phyloP scores from a whole-genome alignment of 2,888 invertebrate genomes.

The Melieria omissa region DNA sequence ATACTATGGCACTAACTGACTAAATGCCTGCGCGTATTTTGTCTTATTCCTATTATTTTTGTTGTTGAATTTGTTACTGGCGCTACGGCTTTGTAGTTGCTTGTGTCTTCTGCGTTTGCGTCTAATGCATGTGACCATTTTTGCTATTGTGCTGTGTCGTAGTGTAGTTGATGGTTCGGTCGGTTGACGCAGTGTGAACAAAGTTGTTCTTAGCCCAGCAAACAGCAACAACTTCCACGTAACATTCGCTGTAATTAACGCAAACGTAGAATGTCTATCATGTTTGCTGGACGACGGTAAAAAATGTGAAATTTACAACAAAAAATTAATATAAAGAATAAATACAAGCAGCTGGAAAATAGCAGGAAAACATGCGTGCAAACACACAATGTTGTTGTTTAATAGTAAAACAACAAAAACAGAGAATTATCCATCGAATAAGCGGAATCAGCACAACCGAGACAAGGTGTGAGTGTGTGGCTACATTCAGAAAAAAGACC shows the following conservation, averaged over 20 bases:
- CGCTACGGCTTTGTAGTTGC: constrained; percentile 1
- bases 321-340: neutral
- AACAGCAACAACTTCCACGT: neutral
- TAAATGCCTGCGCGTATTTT: neutral
- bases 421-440: too few species aligned
- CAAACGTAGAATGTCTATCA: constrained; percentile 54
- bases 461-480: too few species aligned
- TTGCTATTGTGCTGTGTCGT: too few species aligned
- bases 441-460: too few species aligned
- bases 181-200: too few species aligned
- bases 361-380: too few species aligned
- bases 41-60: constrained; percentile 13
- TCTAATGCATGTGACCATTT: too few species aligned
- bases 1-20: constrained; percentile 10
- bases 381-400: too few species aligned
- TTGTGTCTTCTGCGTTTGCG: constrained; percentile 1
- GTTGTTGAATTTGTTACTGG: constrained; percentile 17
- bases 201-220: too few species aligned
- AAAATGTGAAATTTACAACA: neutral
- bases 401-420: too few species aligned
- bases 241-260: constrained; percentile 54
- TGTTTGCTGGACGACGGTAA: constrained; percentile 17
- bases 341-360: neutral
- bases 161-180: too few species aligned
- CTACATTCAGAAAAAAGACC: too few species aligned